Conservation (phyloP, 2,888 invertebrate species). For the Agrotis ipsilon region DNA sequence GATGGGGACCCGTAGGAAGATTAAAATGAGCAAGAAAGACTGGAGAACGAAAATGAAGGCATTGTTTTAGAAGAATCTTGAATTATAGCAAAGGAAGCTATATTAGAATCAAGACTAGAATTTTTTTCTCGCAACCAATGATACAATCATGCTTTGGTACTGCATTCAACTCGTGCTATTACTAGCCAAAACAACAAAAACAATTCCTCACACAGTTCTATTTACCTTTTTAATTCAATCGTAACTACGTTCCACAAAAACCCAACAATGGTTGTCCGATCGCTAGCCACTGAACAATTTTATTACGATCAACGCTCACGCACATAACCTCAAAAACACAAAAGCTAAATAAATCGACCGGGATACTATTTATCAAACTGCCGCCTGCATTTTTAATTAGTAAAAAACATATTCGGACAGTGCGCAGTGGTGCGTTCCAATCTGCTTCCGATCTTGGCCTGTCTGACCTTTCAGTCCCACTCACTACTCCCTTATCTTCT, state of each 20-base stretch:
- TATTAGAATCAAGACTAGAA: neutral
- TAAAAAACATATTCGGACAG: constrained; percentile 86
- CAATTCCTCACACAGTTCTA: constrained; percentile 37
- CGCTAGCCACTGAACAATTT: constrained; percentile 65
- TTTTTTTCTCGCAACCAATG: neutral
- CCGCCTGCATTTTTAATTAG: constrained; percentile 88
- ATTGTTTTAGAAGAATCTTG: neutral
- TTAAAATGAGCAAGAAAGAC: neutral
- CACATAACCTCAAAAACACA: constrained; percentile 70
- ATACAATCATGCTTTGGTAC: neutral
- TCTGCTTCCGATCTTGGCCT: constrained; percentile 87
- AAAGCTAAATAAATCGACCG: constrained; percentile 84
- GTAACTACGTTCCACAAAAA: constrained; percentile 50
- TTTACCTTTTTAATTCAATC: constrained; percentile 59
- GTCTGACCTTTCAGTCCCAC: constrained; percentile 70
- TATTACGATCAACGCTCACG: constrained; percentile 68
- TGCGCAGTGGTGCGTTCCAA: constrained; percentile 87
- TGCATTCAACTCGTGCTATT: neutral
- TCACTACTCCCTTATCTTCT: constrained; percentile 41
- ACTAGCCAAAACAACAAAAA: constrained; percentile 43
- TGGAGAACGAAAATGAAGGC: neutral
- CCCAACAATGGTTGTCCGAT: constrained; percentile 56
- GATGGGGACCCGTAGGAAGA: neutral
- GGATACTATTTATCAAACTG: constrained; percentile 84
- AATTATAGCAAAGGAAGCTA: neutral